Evolutionary conservation across 2,113 vertebrate genomes (phyloP).

Genomic region (Brachionichthys hirsutus): DNA sequence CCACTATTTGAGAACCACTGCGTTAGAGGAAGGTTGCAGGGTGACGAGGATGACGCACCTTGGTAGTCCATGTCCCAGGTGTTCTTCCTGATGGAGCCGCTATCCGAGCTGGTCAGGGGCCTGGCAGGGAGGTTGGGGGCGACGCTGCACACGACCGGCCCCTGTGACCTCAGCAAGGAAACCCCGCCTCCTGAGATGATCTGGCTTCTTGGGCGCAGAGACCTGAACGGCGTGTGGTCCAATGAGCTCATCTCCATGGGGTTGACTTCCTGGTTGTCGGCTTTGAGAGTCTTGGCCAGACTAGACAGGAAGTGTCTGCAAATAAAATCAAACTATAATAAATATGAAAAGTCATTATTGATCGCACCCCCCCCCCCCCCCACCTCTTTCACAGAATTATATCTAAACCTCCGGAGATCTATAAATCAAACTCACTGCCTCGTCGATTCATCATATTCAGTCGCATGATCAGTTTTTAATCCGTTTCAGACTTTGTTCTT

Average conservation of each 20-base stretch:
- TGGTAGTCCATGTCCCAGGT: slow-evolving; percentile 91
- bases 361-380: too few species aligned
- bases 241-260: slow-evolving; percentile 84
- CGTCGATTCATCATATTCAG: too few species aligned
- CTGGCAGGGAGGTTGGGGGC: slow-evolving; percentile 88
- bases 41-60: slow-evolving; percentile 58
- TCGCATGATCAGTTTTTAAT: too few species aligned
- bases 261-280: slow-evolving; percentile 74
- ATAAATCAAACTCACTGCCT: too few species aligned
- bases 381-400: too few species aligned
- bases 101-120: slow-evolving; percentile 83
- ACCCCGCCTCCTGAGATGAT: slow-evolving; percentile 59
- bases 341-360: too few species aligned
- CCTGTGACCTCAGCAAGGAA: slow-evolving; percentile 72
- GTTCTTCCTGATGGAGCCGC: slow-evolving; percentile 86
- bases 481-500: too few species aligned
- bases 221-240: slow-evolving; percentile 75
- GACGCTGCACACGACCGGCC: slow-evolving; percentile 91
- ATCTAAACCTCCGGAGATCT: too few species aligned
- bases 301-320: slow-evolving; percentile 80
- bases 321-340: not conserved
- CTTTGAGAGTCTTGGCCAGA: slow-evolving; percentile 81
- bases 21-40: not conserved
- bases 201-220: slow-evolving; percentile 69
- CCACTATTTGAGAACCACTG: too few species aligned